Evolutionary conservation across 2,888 invertebrate genomes (phyloP).

Genomic region (Sinohyriopsis cumingii): DNA sequence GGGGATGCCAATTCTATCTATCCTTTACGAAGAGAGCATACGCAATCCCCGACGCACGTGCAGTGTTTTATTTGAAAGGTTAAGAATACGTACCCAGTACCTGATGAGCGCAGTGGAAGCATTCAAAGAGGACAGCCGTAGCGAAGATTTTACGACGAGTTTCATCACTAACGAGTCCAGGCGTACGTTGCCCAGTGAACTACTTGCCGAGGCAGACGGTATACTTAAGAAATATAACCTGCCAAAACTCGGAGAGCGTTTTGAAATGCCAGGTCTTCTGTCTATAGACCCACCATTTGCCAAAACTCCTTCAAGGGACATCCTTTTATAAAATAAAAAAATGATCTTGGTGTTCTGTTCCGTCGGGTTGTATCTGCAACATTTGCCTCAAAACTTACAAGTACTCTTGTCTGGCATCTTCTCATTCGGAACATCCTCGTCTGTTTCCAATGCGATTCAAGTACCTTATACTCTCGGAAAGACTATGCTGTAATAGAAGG

Average conservation of each 20-base stretch:
- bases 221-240: constrained; percentile 58
- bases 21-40: constrained; percentile 65
- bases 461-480: no score
- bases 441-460: no score
- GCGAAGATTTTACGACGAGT: constrained; percentile 34
- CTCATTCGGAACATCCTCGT: no score
- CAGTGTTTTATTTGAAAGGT: constrained; percentile 49
- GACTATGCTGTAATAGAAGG: no score
- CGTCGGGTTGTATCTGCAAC: no score
- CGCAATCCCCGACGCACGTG: constrained; percentile 54
- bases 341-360: no score
- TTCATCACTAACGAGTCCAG: constrained; percentile 41
- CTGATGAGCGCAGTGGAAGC: constrained; percentile 53
- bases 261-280: constrained; percentile 53
- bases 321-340: background rate
- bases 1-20: constrained; percentile 51
- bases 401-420: no score
- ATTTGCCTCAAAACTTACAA: no score
- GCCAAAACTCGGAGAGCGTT: constrained; percentile 59
- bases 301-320: constrained; percentile 36
- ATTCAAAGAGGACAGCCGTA: constrained; percentile 55
- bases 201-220: constrained; percentile 54
- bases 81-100: constrained; percentile 57
- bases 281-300: constrained; percentile 45
- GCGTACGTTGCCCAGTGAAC: constrained; percentile 47